Percentiles rank a stretch among this genome's conserved stretches.
Evolutionary conservation across 2,797 vertebrate species (phyloP).

Genomic region (Nyctibius grandis): DNA sequence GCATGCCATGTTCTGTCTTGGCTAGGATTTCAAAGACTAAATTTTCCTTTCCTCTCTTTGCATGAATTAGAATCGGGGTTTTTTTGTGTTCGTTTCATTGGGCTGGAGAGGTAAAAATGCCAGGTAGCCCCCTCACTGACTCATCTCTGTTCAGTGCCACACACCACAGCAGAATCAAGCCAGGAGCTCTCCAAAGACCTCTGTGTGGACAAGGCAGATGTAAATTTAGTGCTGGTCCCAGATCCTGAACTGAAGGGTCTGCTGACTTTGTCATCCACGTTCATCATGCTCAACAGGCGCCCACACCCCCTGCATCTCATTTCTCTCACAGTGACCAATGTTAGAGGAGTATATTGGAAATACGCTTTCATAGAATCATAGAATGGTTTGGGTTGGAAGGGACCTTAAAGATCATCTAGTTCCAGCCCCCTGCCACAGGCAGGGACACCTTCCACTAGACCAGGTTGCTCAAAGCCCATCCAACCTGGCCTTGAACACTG

Average conservation of each 20-base stretch:
- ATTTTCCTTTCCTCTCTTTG: background rate
- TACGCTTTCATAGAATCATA: no score
- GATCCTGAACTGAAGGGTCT: background rate
- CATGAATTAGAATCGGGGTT: background rate
- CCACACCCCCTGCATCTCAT: background rate
- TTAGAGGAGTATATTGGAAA: background rate
- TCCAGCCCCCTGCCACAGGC: no score
- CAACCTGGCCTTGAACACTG: no score
- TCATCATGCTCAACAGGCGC: background rate
- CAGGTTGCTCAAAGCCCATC: no score
- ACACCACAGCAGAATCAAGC: background rate
- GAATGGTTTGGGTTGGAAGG: no score
- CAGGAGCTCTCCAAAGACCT: background rate
- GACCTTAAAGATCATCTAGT: no score
- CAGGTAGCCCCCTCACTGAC: background rate
- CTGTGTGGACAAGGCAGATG: accelerated
- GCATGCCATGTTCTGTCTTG: background rate
- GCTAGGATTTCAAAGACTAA: background rate
- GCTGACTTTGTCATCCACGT: background rate
- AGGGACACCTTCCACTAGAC: no score
- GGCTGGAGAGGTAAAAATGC: background rate
- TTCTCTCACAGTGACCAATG: accelerated
- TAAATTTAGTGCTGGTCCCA: background rate
- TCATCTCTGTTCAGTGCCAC: background rate
- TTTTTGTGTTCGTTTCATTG: background rate